Evolutionary conservation across 37 sponge, comb jelly and placozoan genomes (phyloP), one percentile per base, ranked within the genome.

Genomic region (Diacarnus erythraeanus): DNA sequence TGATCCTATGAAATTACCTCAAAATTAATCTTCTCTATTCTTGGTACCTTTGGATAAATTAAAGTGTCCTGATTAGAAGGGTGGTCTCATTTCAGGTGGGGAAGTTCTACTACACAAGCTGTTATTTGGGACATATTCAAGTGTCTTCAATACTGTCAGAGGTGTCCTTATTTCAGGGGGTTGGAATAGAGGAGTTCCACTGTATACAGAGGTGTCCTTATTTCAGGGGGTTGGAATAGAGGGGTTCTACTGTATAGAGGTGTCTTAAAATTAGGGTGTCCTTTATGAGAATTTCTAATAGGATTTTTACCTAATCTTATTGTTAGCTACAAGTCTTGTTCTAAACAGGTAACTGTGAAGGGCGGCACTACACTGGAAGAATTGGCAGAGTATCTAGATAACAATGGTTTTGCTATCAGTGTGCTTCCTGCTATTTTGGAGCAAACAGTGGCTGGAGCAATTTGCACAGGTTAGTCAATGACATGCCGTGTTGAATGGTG

Each of bases 401-500:
- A 64, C 43, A 54, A 80, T 26, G 89, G 86, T 0, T 66, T 80
- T 0, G 86, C 82, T 37, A n/a, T 92, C 56, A 73, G 56, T 18
- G 73, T 60, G 17, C 66, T 92, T 59, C 86, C 89, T 4, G 71
- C 89, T 1, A 59, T 88, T 8, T 39, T 85, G 68, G 80, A 74
- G 2, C 89, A 88, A 42, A 92, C 89, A 0, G 69, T 92, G n/a
- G 89, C 82, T 43, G 93, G 93, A 71, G 86, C 89, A 23, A 81
- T 92, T 6, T 66, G 67, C 25, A 88, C 89, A 44, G 93, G 92
- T 91, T 6, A 47, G 81, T 76, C n/a, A n/a, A n/a, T n/a, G n/a
- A n/a, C n/a, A n/a, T n/a, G n/a, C n/a, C n/a, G n/a, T n/a, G n/a
- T n/a, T n/a, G n/a, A n/a, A n/a, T n/a, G n/a, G n/a, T n/a, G n/a